Conservation (phyloP, 2,797 vertebrate species). For the Xenentodon cancila region DNA sequence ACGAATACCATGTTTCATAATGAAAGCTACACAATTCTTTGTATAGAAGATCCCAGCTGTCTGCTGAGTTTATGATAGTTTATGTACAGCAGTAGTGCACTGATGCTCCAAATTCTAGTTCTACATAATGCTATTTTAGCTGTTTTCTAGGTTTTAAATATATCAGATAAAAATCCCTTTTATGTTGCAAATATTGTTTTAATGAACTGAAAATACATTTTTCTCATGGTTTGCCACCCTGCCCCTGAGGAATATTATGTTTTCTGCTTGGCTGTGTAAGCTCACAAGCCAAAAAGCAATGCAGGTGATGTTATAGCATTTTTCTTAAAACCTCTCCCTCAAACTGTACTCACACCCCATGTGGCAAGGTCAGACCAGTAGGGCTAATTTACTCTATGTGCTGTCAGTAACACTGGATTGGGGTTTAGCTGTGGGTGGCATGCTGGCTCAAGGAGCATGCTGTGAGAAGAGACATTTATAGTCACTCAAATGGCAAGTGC, state of each 20-base stretch:
- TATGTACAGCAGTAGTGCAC: background rate
- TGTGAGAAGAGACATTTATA: slow-evolving; percentile 63
- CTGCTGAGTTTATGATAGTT: background rate
- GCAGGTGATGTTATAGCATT: slow-evolving; percentile 72
- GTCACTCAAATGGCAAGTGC: slow-evolving; percentile 39
- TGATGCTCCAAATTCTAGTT: background rate
- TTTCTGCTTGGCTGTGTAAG: slow-evolving; percentile 82
- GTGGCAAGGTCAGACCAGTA: slow-evolving; percentile 88
- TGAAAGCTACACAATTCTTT: too few species aligned
- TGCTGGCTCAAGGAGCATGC: slow-evolving; percentile 47
- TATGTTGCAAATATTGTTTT: background rate
- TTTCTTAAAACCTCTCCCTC: slow-evolving; percentile 82
- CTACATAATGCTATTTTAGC: background rate
- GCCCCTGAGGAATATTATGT: background rate
- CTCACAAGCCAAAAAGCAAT: slow-evolving; percentile 41
- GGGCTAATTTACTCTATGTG: slow-evolving; percentile 83
- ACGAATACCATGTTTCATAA: too few species aligned
- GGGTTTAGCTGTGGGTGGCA: slow-evolving; percentile 50
- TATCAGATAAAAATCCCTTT: background rate
- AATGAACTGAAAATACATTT: too few species aligned
- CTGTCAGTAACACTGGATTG: slow-evolving; percentile 79
- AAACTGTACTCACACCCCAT: slow-evolving; percentile 86
- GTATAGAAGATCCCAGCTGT: background rate
- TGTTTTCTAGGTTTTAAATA: background rate
- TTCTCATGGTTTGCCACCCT: background rate